Conservation (phyloP, 2,113 vertebrate genomes). For the Rhineura floridana region DNA sequence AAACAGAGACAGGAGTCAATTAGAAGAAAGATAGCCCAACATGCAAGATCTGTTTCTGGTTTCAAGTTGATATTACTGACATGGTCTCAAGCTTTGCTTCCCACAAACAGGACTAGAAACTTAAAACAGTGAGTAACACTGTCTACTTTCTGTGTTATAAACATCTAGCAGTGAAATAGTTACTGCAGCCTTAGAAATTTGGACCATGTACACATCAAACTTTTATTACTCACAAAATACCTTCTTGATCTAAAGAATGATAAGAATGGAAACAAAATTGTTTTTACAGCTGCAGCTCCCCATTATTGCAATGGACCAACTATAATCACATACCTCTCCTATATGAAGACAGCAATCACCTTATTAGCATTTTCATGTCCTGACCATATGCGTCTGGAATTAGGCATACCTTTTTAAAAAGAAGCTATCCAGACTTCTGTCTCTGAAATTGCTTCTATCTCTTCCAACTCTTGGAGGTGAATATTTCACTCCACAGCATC, state of each 20-base stretch:
- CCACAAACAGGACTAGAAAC: not conserved
- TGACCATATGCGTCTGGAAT: conserved; percentile 35
- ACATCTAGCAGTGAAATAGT: not conserved
- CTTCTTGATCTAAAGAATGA: conserved; percentile 52
- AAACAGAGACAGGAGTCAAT: not conserved
- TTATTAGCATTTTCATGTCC: conserved; percentile 32
- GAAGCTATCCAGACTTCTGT: conserved; percentile 19
- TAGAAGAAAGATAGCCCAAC: not conserved
- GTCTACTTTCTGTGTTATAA: conserved; percentile 23
- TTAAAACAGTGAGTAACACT: not conserved
- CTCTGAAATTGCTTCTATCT: conserved; percentile 35
- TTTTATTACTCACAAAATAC: conserved; percentile 55
- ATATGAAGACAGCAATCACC: not conserved
- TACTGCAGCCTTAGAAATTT: conserved; percentile 25
- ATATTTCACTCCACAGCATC: conserved; percentile 18
- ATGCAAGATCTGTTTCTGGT: not conserved
- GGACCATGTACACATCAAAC: conserved; percentile 37
- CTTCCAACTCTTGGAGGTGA: conserved; percentile 32
- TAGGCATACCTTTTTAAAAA: conserved; percentile 24
- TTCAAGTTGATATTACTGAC: not conserved
- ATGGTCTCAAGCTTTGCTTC: too few species aligned
- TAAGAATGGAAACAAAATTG: conserved; percentile 48
- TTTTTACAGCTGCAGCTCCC: conserved; percentile 26
- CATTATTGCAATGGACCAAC: conserved; percentile 20
- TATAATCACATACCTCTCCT: conserved; percentile 22